Percentiles rank a stretch among this genome's conserved stretches.
Conservation (phyloP, 92 coral and sea anemone genomes). For the Parazoanthus darwini region DNA sequence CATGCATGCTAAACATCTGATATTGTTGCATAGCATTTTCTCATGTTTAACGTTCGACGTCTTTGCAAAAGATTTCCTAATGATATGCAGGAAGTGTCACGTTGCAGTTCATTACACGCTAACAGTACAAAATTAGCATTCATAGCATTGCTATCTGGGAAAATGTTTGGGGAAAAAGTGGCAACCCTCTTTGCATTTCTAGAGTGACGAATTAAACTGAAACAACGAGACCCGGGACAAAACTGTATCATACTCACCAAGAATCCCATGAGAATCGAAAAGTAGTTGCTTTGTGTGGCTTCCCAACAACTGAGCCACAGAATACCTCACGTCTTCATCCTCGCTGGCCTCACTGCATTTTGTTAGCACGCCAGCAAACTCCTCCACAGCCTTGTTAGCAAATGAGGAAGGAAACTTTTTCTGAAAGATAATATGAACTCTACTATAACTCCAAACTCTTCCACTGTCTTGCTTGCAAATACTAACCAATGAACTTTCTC, state of each 20-base stretch:
- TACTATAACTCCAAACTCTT: not conserved
- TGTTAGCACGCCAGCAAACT: conserved; percentile 5
- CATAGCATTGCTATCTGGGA: no score
- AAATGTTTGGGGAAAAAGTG: no score
- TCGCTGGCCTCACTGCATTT: conserved; percentile 28
- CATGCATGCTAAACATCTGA: no score
- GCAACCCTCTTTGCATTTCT: no score
- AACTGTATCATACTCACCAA: conserved; percentile 12
- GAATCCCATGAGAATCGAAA: conserved; percentile 14
- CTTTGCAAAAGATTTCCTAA: no score
- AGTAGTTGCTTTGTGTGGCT: not conserved
- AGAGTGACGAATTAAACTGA: no score
- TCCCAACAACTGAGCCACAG: conserved; percentile 27
- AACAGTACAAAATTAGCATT: no score
- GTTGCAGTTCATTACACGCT: no score
- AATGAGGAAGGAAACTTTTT: not conserved
- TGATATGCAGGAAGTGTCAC: no score
- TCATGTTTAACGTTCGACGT: no score
- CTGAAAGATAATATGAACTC: not conserved
- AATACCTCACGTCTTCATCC: conserved; percentile 38
- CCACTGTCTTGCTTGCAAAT: no score
- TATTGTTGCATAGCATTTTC: no score
- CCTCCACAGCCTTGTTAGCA: conserved; percentile 27
- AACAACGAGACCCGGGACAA: not conserved
- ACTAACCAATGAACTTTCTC: not conserved